Conservation (phyloP, 1,140 invertebrate genomes). For the Penaeus vannamei region DNA sequence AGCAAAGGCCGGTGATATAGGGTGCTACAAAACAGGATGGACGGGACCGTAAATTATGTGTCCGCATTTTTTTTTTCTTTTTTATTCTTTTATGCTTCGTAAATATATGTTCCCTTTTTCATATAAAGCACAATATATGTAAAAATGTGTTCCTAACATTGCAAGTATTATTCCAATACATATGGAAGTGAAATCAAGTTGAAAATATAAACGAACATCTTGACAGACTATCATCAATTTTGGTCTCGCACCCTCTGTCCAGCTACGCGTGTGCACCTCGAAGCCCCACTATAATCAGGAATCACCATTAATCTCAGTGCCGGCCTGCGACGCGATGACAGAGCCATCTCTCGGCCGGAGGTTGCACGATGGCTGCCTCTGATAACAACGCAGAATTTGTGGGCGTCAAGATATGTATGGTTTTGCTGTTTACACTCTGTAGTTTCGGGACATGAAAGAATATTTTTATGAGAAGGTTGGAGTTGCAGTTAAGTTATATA, state of each 20-base stretch:
- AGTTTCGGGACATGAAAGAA: too few relatives aligned
- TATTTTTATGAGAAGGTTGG: too few relatives aligned
- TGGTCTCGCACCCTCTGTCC: neutral
- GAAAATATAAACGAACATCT: neutral
- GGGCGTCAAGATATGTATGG: conserved; percentile 5
- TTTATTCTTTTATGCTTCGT: too few relatives aligned
- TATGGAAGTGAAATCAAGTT: neutral
- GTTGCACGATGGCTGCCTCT: conserved; percentile 24
- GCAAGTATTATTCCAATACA: too few relatives aligned
- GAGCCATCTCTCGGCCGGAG: conserved; percentile 55
- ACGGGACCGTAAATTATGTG: too few relatives aligned
- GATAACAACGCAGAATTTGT: conserved; percentile 43
- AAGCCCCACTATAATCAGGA: conserved; percentile 26
- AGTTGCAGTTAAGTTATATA: too few relatives aligned
- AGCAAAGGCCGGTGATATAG: neutral
- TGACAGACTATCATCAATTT: too few relatives aligned
- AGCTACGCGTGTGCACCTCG: conserved; percentile 12
- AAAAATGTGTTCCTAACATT: too few relatives aligned
- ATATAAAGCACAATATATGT: too few relatives aligned
- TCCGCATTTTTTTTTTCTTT: too few relatives aligned
- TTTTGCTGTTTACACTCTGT: neutral
- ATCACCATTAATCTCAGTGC: conserved; percentile 54
- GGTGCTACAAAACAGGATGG: neutral
- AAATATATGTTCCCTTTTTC: too few relatives aligned
- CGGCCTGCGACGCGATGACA: conserved; percentile 40